Evolutionary conservation across 2,797 vertebrate species (phyloP).

Genomic region (Danionella dracula): DNA sequence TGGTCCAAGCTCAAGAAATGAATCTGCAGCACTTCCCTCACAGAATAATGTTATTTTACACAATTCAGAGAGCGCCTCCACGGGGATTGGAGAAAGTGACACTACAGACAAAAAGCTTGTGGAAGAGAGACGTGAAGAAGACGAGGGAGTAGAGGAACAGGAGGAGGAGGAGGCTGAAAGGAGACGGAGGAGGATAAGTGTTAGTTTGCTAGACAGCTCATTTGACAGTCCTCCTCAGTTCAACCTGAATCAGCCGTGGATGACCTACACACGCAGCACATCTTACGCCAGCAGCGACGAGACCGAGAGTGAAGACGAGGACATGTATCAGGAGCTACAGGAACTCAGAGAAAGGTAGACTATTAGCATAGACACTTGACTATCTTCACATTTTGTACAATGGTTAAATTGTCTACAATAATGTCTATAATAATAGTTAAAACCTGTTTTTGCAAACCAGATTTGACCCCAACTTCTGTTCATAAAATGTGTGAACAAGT

Average conservation of each 20-base stretch:
- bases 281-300: constrained; percentile 81
- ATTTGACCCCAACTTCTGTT: no score
- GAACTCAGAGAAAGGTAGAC: constrained; percentile 83
- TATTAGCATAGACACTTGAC: background rate
- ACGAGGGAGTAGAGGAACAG: constrained; percentile 18
- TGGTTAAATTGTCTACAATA: no score
- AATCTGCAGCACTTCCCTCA: constrained; percentile 7
- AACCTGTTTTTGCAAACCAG: no score
- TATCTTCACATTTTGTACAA: no score
- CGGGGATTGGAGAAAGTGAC: background rate
- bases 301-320: constrained; percentile 78
- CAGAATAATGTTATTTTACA: constrained; percentile 37
- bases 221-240: constrained; percentile 33
- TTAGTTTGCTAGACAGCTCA: constrained; percentile 49
- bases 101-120: background rate
- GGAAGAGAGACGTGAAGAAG: background rate
- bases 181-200: constrained; percentile 37
- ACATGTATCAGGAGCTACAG: constrained; percentile 83
- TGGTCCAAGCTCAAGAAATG: constrained; percentile 17
- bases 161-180: constrained; percentile 25
- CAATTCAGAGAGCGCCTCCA: constrained; percentile 28
- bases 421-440: no score
- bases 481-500: no score
- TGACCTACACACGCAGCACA: constrained; percentile 67
- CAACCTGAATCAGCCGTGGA: constrained; percentile 64